Evolutionary conservation across 2,797 vertebrate species (phyloP).

Genomic region (Danio kyathit): DNA sequence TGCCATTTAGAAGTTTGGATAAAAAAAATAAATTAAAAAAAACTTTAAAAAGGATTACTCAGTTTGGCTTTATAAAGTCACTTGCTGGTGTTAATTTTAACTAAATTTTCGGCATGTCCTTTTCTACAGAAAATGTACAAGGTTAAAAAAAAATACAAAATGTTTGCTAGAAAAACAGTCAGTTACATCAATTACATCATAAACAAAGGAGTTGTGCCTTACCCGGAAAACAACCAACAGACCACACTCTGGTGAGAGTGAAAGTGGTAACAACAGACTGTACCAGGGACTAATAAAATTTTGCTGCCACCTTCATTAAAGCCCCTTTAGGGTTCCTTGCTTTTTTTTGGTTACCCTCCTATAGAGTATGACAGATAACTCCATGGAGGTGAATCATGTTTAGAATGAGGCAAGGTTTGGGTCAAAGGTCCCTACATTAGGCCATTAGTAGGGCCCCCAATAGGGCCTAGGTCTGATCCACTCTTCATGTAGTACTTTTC

Average conservation of each 20-base stretch:
- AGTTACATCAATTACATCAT: slow-evolving; percentile 95
- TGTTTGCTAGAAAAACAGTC: slow-evolving; percentile 87
- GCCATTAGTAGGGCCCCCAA: slow-evolving; percentile 94
- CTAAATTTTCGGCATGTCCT: slow-evolving; percentile 80
- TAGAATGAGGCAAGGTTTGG: slow-evolving; percentile 33
- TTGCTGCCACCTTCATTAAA: slow-evolving; percentile 79
- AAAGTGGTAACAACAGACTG: neutral
- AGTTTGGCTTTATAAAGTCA: slow-evolving; percentile 89
- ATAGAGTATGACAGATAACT: slow-evolving; percentile 60
- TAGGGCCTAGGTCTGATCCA: slow-evolving; percentile 92
- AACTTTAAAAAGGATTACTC: slow-evolving; percentile 71
- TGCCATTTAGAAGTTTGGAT: slow-evolving; percentile 67
- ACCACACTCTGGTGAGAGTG: slow-evolving; percentile 60
- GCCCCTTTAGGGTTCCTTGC: slow-evolving; percentile 60
- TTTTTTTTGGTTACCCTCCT: slow-evolving; percentile 73
- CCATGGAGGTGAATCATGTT: slow-evolving; percentile 36
- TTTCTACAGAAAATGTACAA: slow-evolving; percentile 98
- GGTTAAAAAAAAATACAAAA: slow-evolving; percentile 98
- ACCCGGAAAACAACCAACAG: slow-evolving; percentile 83
- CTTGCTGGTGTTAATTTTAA: slow-evolving; percentile 95
- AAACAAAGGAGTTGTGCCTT: slow-evolving; percentile 93
- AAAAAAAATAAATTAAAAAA: slow-evolving; percentile 66
- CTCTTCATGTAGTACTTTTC: slow-evolving; percentile 99
- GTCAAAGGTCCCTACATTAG: slow-evolving; percentile 82
- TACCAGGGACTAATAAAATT: slow-evolving; percentile 67